Percentiles rank a stretch among this genome's conserved stretches.
Conservation (phyloP, 2,113 vertebrate species). For the Heterochromis multidens region DNA sequence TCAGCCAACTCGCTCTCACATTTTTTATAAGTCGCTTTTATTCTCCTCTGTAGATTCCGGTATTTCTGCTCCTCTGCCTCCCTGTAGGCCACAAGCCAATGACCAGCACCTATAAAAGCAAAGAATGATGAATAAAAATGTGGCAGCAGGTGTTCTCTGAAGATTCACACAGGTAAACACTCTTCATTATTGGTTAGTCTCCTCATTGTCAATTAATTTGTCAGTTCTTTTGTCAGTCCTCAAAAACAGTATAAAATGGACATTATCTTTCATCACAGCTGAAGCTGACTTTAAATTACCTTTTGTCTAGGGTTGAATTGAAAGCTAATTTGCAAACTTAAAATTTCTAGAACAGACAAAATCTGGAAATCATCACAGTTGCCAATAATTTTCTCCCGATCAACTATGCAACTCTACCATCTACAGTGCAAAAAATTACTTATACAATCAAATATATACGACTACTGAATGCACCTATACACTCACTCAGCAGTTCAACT, state of each 20-base stretch:
- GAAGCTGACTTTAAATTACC: no score
- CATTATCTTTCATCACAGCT: no score
- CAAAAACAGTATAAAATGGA: no score
- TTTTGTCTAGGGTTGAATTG: no score
- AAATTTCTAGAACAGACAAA: no score
- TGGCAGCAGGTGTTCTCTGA: neutral
- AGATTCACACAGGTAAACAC: neutral
- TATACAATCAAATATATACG: no score
- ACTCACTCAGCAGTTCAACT: neutral
- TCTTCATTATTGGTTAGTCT: neutral
- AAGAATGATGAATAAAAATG: neutral
- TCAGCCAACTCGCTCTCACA: neutral
- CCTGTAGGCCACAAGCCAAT: slow-evolving; percentile 72
- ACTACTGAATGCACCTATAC: no score
- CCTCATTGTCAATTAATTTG: neutral
- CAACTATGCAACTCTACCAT: no score
- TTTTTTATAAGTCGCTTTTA: neutral
- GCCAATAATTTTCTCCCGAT: no score
- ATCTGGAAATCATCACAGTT: no score
- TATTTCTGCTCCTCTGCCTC: slow-evolving; percentile 38
- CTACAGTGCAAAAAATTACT: no score
- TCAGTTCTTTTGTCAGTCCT: neutral
- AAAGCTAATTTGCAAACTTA: no score
- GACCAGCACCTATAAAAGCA: slow-evolving; percentile 66
- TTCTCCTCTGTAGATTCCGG: slow-evolving; percentile 5